Evolutionary conservation across 2,797 vertebrate species (phyloP).

Genomic region (Hydrocynus forskahlii): DNA sequence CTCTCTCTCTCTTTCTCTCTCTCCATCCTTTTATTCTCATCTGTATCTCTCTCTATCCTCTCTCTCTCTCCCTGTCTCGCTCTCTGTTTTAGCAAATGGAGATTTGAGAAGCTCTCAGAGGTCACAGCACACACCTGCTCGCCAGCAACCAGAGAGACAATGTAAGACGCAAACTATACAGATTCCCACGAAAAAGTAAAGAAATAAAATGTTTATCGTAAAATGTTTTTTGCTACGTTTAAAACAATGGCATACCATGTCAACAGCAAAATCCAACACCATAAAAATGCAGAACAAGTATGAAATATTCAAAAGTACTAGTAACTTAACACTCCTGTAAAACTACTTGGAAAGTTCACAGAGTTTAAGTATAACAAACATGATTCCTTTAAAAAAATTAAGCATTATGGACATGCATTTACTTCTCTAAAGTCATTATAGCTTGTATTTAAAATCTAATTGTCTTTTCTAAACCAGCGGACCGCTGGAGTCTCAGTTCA

Average conservation of each 20-base stretch:
- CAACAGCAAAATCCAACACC: background rate
- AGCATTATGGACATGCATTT: too few relatives aligned
- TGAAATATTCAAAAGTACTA: too few relatives aligned
- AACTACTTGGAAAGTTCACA: too few relatives aligned
- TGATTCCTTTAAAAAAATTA: too few relatives aligned
- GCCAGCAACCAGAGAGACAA: conserved; percentile 53
- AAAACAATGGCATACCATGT: background rate
- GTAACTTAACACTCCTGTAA: too few relatives aligned
- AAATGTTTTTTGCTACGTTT: too few relatives aligned
- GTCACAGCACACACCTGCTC: conserved; percentile 20
- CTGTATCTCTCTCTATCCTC: background rate
- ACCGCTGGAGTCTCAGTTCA: conserved; percentile 60
- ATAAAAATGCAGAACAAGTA: too few relatives aligned
- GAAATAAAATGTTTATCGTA: background rate
- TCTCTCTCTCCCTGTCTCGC: background rate
- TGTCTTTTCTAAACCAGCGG: conserved; percentile 42
- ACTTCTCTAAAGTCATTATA: too few relatives aligned
- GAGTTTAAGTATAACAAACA: too few relatives aligned
- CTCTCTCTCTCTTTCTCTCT: background rate
- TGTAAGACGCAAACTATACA: conserved; percentile 38
- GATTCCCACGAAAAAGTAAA: background rate
- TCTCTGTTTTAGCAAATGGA: conserved; percentile 38
- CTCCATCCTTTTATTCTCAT: background rate
- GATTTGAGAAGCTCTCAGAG: conserved; percentile 28
- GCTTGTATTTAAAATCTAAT: too few relatives aligned